Percentiles rank a stretch among this genome's conserved stretches.
These are phyloP conservation scores for Carabus problematicus DNA, from an alignment of 2,888 invertebrate genomes.

Conservation along the genomic window DNA sequence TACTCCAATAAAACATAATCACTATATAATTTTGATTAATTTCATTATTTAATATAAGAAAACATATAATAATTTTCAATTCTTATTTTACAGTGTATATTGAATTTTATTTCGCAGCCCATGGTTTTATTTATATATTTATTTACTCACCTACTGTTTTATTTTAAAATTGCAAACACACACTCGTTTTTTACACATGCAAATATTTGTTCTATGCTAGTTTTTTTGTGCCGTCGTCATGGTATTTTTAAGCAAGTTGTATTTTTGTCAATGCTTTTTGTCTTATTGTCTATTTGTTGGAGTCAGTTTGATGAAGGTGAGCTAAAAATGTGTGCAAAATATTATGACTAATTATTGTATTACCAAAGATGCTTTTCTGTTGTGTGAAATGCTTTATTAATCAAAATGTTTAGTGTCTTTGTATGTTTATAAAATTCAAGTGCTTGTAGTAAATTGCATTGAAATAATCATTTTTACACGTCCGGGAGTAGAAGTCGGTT, in stretches of 20 bases:
- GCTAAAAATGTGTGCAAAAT: slow-evolving; percentile 7
- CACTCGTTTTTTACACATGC: slow-evolving; percentile 21
- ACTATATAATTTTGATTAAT: slow-evolving; percentile 16
- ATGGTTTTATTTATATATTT: background rate
- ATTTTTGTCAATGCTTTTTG: slow-evolving; percentile 30
- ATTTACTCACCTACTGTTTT: slow-evolving; percentile 12
- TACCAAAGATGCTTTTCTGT: background rate
- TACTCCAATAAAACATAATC: slow-evolving; percentile 23
- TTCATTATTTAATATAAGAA: slow-evolving; percentile 14
- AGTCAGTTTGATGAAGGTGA: slow-evolving; percentile 28
- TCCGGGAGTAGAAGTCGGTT: too few relatives aligned
- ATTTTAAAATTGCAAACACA: slow-evolving; percentile 10
- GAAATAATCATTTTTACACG: too few relatives aligned
- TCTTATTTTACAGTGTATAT: background rate
- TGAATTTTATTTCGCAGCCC: background rate
- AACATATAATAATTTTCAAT: slow-evolving; percentile 5
- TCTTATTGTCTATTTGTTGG: slow-evolving; percentile 21
- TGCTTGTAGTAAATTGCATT: too few relatives aligned
- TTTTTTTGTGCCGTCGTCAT: slow-evolving; percentile 23
- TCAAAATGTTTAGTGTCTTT: too few relatives aligned
- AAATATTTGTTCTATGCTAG: slow-evolving; percentile 19
- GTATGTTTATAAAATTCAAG: too few relatives aligned
- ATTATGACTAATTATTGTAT: background rate
- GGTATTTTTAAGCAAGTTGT: slow-evolving; percentile 22
- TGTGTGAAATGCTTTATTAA: background rate